Evolutionary conservation across 2,113 vertebrate genomes (phyloP).

Genomic region (Lophius piscatorius): DNA sequence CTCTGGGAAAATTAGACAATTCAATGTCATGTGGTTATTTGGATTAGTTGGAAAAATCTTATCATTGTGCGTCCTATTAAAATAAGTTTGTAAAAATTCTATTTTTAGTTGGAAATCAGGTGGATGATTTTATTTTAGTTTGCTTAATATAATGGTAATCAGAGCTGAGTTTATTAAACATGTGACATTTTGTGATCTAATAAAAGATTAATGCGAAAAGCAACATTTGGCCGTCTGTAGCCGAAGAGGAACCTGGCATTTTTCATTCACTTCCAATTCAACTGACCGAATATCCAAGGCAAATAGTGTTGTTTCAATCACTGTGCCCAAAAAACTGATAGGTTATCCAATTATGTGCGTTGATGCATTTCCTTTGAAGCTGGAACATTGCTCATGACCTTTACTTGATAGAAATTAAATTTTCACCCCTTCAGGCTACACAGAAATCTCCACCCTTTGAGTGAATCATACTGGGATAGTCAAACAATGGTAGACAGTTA

Average conservation of each 20-base stretch:
- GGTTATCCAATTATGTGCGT: conserved; percentile 67
- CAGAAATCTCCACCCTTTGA: conserved; percentile 78
- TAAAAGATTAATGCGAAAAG: conserved; percentile 47
- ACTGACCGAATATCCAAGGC: conserved; percentile 62
- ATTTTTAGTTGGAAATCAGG: conserved; percentile 12
- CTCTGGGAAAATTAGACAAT: conserved; percentile 41
- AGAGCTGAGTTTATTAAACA: too few relatives aligned
- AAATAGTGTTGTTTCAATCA: conserved; percentile 69
- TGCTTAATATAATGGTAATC: not conserved
- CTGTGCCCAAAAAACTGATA: conserved; percentile 58
- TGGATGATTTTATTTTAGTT: not conserved
- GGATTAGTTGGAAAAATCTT: conserved; percentile 33
- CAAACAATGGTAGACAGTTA: conserved; percentile 50
- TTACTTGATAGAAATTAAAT: conserved; percentile 75
- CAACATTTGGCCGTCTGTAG: conserved; percentile 21
- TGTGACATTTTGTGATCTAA: too few relatives aligned
- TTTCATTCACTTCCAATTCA: conserved; percentile 53
- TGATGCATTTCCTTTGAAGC: conserved; percentile 73
- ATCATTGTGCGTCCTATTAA: conserved; percentile 28
- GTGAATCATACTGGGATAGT: conserved; percentile 68
- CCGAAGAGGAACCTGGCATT: conserved; percentile 26
- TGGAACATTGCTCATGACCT: conserved; percentile 68
- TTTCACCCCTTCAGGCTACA: conserved; percentile 74
- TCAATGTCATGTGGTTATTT: conserved; percentile 42
- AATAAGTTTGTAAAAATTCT: too few relatives aligned